Percentiles rank a stretch among this genome's conserved stretches.
These are phyloP conservation scores for Ceryle rudis DNA, from an alignment of 2,797 vertebrate genomes.

Conservation along the genomic window DNA sequence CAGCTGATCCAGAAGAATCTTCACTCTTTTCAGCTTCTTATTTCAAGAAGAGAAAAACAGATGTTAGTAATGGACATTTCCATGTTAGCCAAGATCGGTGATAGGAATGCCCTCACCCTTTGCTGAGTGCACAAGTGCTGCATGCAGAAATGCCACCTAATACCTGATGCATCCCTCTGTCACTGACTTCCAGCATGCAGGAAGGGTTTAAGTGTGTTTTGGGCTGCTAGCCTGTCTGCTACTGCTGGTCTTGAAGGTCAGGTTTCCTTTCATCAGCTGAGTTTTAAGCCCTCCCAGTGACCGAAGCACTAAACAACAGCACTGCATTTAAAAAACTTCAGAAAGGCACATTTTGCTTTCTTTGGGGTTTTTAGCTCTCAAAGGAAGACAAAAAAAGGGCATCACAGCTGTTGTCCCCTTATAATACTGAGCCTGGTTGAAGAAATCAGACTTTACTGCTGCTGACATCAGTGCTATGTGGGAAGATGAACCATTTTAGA, in stretches of 20 bases:
- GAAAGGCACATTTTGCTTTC: not conserved
- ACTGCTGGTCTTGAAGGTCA: not conserved
- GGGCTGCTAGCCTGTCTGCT: not conserved
- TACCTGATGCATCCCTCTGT: not conserved
- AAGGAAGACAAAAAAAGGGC: not conserved
- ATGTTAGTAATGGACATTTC: not conserved
- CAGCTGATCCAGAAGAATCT: conserved; percentile 86
- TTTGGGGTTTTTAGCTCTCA: not conserved
- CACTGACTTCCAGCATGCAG: not conserved
- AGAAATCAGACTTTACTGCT: not conserved
- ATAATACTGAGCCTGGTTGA: not conserved
- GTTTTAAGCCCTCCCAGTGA: not conserved
- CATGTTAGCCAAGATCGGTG: accelerated
- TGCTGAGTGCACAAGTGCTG: not conserved
- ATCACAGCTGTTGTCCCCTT: not conserved
- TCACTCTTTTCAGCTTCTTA: conserved; percentile 97
- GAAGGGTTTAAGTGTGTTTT: not conserved
- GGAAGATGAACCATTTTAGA: not conserved
- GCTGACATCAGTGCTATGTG: not conserved
- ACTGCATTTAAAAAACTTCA: not conserved
- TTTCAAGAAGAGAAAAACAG: conserved; percentile 5
- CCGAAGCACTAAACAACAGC: not conserved
- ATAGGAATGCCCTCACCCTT: not conserved
- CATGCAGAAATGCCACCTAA: not conserved
- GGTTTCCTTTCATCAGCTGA: not conserved